Conservation (phyloP, 1,140 invertebrate genomes). For the Pteromalus puparum region DNA sequence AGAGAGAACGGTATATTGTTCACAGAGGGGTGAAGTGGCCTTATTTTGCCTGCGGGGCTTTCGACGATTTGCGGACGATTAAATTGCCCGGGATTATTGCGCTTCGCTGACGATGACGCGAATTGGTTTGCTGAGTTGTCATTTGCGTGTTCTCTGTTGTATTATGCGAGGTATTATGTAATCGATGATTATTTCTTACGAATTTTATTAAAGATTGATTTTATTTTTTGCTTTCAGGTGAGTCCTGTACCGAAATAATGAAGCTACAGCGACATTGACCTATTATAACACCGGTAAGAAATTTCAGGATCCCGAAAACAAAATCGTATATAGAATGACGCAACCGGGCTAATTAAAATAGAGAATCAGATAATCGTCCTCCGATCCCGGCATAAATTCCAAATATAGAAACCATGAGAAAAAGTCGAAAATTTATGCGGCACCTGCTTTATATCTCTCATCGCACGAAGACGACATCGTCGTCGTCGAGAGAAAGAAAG, state of each 20-base stretch:
- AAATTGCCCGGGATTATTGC: no score
- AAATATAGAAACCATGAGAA: slow-evolving; percentile 13
- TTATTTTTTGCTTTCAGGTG: neutral
- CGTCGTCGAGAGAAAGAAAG: slow-evolving; percentile 5
- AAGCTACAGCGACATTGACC: no score
- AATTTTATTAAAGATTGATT: neutral
- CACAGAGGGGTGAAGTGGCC: neutral
- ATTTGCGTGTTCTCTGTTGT: no score
- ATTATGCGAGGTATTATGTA: no score
- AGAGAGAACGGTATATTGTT: neutral
- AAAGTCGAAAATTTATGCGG: slow-evolving; percentile 37
- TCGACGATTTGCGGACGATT: neutral
- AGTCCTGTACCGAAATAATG: no score
- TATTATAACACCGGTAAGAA: neutral
- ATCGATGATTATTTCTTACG: no score
- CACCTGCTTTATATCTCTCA: slow-evolving; percentile 47
- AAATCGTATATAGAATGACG: neutral
- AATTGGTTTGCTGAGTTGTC: no score
- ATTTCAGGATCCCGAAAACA: neutral
- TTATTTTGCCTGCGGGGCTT: slow-evolving; percentile 5
- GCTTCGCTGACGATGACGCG: no score
- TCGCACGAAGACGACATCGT: neutral
- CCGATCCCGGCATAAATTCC: slow-evolving; percentile 15
- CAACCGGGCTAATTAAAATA: slow-evolving; percentile 1
- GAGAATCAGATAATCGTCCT: neutral